These are phyloP conservation scores for Hassar affinis DNA, from an alignment of 2,113 vertebrate genomes.

Conservation along the genomic window DNA sequence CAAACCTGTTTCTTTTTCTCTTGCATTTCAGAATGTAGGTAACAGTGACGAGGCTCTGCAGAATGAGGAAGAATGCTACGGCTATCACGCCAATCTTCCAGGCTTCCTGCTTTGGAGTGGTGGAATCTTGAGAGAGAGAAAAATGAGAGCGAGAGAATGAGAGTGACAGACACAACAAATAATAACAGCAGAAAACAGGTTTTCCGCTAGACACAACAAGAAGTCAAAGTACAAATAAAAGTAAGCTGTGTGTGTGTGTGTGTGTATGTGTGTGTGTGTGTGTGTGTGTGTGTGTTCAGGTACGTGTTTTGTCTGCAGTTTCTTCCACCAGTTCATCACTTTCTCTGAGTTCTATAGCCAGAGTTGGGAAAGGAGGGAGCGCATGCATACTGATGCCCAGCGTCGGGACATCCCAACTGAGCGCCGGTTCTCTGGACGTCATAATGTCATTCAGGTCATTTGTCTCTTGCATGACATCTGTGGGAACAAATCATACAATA, in stretches of 20 bases:
- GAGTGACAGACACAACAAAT: neutral
- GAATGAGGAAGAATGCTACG: slow-evolving; percentile 64
- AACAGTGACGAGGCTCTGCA: slow-evolving; percentile 66
- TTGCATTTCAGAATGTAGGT: slow-evolving; percentile 68
- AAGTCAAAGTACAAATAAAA: too few relatives aligned
- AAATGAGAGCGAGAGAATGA: slow-evolving; percentile 4
- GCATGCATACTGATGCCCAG: neutral
- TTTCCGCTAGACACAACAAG: neutral
- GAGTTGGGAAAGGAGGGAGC: neutral
- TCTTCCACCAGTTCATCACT: neutral
- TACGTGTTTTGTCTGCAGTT: slow-evolving; percentile 33
- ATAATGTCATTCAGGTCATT: slow-evolving; percentile 8
- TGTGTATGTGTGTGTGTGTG: neutral
- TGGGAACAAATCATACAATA: neutral
- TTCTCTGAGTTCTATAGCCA: neutral
- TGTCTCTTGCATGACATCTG: slow-evolving; percentile 16
- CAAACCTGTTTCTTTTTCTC: slow-evolving; percentile 63
- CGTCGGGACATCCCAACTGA: neutral
- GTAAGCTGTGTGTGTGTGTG: neutral
- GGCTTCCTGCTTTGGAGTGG: slow-evolving; percentile 57
- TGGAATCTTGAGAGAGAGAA: slow-evolving; percentile 33
- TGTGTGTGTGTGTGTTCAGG: neutral
- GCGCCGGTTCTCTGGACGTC: neutral
- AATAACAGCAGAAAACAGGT: neutral
- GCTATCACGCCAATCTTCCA: slow-evolving; percentile 72